A percentile compares a stretch with the other conserved stretches of the same genome.
Evolutionary conservation across 2,888 invertebrate species (phyloP).

Genomic region (Silvanus unidentatus): DNA sequence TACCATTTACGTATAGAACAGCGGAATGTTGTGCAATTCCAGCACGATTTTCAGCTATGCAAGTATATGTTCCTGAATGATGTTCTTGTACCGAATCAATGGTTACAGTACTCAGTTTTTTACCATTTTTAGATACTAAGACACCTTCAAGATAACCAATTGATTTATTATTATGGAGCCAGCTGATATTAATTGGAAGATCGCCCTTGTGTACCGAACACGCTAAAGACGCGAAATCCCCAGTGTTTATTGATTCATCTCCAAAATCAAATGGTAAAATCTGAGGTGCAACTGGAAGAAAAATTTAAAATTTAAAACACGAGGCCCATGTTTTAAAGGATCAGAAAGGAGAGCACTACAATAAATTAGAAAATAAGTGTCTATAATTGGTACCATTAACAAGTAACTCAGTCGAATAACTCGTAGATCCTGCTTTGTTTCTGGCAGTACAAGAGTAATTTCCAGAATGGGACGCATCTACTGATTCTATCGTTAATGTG

Average conservation of each 20-base stretch:
- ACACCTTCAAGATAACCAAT: constrained; percentile 41
- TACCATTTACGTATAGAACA: constrained; percentile 59
- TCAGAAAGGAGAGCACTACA: constrained; percentile 1
- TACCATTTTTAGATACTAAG: constrained; percentile 43
- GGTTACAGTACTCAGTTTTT: constrained; percentile 53
- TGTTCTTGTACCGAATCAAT: constrained; percentile 58
- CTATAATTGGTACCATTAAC: constrained; percentile 55
- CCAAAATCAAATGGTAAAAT: constrained; percentile 54
- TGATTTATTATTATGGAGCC: constrained; percentile 53
- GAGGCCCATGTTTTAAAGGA: constrained; percentile 4
- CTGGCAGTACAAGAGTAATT: constrained; percentile 71
- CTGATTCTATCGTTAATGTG: constrained; percentile 57
- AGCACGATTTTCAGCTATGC: constrained; percentile 64
- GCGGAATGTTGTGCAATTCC: constrained; percentile 60
- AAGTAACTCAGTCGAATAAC: constrained; percentile 57
- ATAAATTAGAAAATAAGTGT: neutral
- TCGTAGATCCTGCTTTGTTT: constrained; percentile 61
- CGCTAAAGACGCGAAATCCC: constrained; percentile 62
- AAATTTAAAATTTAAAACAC: neutral
- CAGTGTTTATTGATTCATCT: constrained; percentile 56
- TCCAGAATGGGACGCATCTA: constrained; percentile 61
- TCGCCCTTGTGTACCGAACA: constrained; percentile 70
- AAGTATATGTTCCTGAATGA: constrained; percentile 72
- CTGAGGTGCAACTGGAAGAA: constrained; percentile 46
- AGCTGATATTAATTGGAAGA: constrained; percentile 57